Percentiles rank a stretch among this genome's conserved stretches.
These are phyloP conservation scores for Montipora capitata DNA, from an alignment of 92 coral and sea anemone genomes.

Conservation along the genomic window DNA sequence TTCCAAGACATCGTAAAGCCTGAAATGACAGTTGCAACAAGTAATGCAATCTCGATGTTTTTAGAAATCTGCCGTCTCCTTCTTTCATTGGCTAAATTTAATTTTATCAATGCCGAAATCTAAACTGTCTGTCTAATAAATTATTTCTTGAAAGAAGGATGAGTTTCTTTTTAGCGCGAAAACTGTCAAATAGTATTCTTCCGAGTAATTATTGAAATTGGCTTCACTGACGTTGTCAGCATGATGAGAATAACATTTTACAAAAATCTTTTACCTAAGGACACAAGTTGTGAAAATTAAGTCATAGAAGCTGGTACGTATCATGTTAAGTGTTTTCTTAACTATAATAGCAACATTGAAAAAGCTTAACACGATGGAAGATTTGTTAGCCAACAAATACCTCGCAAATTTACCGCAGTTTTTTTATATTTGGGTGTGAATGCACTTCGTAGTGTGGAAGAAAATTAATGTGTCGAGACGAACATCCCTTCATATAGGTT, in stretches of 20 bases:
- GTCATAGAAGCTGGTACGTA: conserved; percentile 23
- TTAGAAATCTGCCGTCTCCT: no score
- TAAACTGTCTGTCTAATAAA: neutral
- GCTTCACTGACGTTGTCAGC: conserved; percentile 1
- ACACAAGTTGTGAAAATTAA: neutral
- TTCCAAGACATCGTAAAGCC: no score
- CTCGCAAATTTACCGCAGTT: neutral
- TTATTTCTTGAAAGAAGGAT: neutral
- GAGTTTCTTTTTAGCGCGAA: neutral
- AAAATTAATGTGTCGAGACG: neutral
- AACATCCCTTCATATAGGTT: neutral
- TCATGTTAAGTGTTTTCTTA: conserved; percentile 24
- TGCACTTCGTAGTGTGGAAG: neutral
- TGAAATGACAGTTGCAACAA: no score
- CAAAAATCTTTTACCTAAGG: neutral
- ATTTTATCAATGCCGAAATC: no score
- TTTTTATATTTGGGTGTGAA: neutral
- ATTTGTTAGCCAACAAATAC: neutral
- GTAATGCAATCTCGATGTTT: no score
- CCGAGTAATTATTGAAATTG: conserved; percentile 1
- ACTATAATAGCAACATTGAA: conserved; percentile 15
- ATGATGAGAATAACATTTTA: conserved; percentile 1
- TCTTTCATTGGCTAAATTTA: no score
- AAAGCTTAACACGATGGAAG: neutral
- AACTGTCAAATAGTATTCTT: neutral